Percentiles rank a stretch among this genome's conserved stretches.
Conservation (phyloP, 2,888 invertebrate genomes). For the Byasa hedistus region DNA sequence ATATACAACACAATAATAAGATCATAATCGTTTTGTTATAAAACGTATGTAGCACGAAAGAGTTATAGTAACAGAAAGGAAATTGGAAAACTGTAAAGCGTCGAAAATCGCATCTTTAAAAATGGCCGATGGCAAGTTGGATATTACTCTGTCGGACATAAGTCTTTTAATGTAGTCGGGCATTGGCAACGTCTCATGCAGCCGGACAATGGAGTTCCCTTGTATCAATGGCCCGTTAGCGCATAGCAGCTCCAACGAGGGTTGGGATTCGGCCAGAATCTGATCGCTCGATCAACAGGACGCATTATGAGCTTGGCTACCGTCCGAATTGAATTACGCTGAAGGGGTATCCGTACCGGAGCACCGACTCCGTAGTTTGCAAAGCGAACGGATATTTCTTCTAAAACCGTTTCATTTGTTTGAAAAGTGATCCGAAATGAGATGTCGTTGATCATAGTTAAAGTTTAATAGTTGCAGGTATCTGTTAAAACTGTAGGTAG, state of each 20-base stretch:
- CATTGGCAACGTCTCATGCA: conserved; percentile 10
- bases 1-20: no score
- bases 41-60: no score
- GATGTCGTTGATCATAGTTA: no score
- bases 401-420: no score
- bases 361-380: conserved; percentile 12
- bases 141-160: neutral
- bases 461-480: no score
- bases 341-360: conserved; percentile 15
- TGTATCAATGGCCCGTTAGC: conserved; percentile 26
- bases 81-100: neutral
- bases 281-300: conserved; percentile 30
- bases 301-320: conserved; percentile 29
- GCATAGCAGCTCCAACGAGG: conserved; percentile 19
- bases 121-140: neutral
- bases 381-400: neutral
- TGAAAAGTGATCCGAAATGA: no score
- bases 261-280: conserved; percentile 26
- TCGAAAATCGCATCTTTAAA: conserved; percentile 2
- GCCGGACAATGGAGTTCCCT: conserved; percentile 23
- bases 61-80: no score
- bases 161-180: conserved; percentile 1
- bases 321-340: conserved; percentile 29
- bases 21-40: no score
- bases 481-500: no score